These are phyloP conservation scores for Pelagia noctiluca DNA, from an alignment of 30 jellyfish, hydroid and myxozoan genomes.

Conservation along the genomic window DNA sequence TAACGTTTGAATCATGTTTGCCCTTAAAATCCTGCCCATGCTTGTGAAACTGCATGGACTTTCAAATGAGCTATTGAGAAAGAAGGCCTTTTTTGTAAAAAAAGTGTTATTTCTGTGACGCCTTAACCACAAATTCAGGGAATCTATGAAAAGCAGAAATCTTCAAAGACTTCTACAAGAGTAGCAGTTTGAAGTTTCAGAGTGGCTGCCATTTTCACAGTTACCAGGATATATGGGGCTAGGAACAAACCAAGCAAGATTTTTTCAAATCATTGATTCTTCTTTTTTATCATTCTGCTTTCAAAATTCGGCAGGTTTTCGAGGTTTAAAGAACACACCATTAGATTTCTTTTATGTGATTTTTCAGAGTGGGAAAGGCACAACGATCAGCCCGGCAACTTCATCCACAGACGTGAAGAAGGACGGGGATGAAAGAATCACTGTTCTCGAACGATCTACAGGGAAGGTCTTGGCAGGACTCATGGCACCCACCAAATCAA, in stretches of 20 bases:
- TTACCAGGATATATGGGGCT: background rate
- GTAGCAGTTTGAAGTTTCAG: background rate
- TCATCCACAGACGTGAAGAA: conserved; percentile 58
- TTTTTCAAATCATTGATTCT: no score
- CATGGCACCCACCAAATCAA: conserved; percentile 96
- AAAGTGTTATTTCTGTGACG: no score
- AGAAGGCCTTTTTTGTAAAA: no score
- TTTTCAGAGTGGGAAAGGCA: conserved; percentile 43
- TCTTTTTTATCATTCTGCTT: no score
- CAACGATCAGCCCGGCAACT: conserved; percentile 70
- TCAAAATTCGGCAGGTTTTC: background rate
- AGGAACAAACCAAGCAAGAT: background rate
- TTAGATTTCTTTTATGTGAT: background rate
- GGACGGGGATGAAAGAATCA: conserved; percentile 78
- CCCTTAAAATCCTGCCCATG: background rate
- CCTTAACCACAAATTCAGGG: background rate
- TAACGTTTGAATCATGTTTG: no score
- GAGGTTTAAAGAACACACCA: background rate
- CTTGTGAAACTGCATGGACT: background rate
- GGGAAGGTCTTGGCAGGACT: conserved; percentile 97
- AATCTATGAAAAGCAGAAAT: background rate
- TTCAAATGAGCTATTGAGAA: background rate
- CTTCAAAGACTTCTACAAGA: background rate
- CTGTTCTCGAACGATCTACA: conserved; percentile 91
- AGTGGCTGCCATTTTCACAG: background rate